Percentiles rank a stretch among this genome's conserved stretches.
phyloP scores from a whole-genome alignment of 2,113 vertebrate species.

The Macquaria ambigua region DNA sequence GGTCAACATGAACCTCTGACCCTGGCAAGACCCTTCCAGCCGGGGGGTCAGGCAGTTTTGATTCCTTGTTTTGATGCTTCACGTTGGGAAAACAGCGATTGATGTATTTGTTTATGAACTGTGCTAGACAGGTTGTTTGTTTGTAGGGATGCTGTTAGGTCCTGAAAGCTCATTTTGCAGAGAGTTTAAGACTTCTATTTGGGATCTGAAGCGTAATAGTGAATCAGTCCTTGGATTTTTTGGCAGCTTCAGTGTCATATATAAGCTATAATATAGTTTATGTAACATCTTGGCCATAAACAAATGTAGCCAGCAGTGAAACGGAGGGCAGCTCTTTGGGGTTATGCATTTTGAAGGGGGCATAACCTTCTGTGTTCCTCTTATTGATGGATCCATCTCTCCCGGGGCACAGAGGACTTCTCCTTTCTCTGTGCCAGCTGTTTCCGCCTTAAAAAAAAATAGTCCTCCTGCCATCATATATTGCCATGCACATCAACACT shows the following conservation, averaged over 20 bases:
- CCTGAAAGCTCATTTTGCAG: background rate
- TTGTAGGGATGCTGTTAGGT: background rate
- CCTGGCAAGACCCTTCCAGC: slow-evolving; percentile 35
- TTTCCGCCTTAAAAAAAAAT: slow-evolving; percentile 74
- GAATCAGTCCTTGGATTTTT: background rate
- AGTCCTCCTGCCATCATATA: slow-evolving; percentile 21
- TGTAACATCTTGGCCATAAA: slow-evolving; percentile 1
- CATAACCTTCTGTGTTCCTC: slow-evolving; percentile 79
- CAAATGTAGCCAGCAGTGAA: slow-evolving; percentile 4
- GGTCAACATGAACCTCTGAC: slow-evolving; percentile 78
- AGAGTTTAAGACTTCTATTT: background rate
- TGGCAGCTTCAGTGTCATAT: background rate
- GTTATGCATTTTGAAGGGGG: slow-evolving; percentile 54
- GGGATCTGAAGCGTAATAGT: background rate
- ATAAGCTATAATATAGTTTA: background rate
- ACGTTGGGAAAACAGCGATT: background rate
- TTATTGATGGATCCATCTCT: slow-evolving; percentile 81
- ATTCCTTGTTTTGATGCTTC: slow-evolving; percentile 69
- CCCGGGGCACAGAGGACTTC: slow-evolving; percentile 79
- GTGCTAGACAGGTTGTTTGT: background rate
- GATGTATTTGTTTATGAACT: background rate
- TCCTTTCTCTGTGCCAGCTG: slow-evolving; percentile 84
- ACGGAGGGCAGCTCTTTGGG: slow-evolving; percentile 50
- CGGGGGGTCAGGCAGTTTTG: slow-evolving; percentile 66
- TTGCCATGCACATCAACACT: slow-evolving; percentile 17